A percentile compares a stretch with the other conserved stretches of the same genome.
phyloP scores from a whole-genome alignment of 2,113 vertebrate species.

The Oreochromis tanganicae region DNA sequence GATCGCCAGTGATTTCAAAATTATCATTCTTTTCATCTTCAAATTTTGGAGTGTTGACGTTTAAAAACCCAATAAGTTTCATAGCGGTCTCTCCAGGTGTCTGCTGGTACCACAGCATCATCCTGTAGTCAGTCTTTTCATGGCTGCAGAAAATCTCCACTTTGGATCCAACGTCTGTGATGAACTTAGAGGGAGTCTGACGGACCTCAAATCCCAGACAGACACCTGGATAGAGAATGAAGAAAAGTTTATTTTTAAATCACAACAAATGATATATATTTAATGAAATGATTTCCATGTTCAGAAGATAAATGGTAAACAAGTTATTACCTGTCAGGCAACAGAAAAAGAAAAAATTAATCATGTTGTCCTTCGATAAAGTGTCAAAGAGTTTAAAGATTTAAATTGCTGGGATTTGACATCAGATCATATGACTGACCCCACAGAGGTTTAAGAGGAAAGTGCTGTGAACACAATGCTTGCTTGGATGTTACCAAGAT shows the following conservation, averaged over 20 bases:
- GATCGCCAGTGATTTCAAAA: background rate
- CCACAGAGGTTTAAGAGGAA: background rate
- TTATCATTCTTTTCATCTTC: background rate
- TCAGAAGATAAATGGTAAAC: background rate
- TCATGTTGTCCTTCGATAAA: background rate
- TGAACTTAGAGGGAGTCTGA: fast-evolving
- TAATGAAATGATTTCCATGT: background rate
- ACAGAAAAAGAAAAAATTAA: fast-evolving
- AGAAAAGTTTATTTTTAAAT: fast-evolving
- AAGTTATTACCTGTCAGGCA: background rate
- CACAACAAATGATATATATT: background rate
- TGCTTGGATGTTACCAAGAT: background rate
- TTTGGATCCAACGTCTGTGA: fast-evolving
- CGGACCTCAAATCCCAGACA: background rate
- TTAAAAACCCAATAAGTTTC: background rate
- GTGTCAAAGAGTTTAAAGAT: fast-evolving
- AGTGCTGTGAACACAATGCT: background rate
- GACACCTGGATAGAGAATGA: background rate
- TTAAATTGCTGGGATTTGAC: background rate
- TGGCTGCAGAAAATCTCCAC: background rate
- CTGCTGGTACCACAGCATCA: background rate
- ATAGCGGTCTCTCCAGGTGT: fast-evolving
- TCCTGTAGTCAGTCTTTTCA: fast-evolving
- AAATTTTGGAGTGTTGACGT: background rate
- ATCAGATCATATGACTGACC: fast-evolving